Percentiles rank a stretch among this genome's conserved stretches.
phyloP scores from a whole-genome alignment of 1,140 invertebrate genomes.

The Drosophila sproati region DNA sequence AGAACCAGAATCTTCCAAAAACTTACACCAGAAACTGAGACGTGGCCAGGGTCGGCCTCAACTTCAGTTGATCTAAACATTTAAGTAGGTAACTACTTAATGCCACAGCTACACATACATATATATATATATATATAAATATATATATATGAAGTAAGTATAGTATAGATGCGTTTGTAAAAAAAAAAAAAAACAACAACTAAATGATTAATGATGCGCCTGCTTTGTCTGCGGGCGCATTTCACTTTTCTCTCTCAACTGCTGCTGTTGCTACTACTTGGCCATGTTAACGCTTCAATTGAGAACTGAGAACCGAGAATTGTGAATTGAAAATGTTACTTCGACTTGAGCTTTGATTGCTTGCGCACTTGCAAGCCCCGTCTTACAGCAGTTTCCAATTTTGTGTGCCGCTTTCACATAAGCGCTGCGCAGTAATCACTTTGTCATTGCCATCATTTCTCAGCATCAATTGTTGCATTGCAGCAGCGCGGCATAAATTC shows the following conservation, averaged over 20 bases:
- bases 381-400: constrained; percentile 16
- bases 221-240: constrained; percentile 53
- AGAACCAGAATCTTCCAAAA: constrained; percentile 14
- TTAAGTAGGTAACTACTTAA: constrained; percentile 58
- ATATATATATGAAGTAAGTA: constrained; percentile 26
- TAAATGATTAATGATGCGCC: constrained; percentile 77
- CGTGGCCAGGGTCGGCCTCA: constrained; percentile 11
- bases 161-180: constrained; percentile 55
- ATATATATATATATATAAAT: background rate
- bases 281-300: constrained; percentile 34
- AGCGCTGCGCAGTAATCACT: constrained; percentile 67
- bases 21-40: constrained; percentile 4
- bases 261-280: constrained; percentile 7
- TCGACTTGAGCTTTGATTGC: constrained; percentile 76
- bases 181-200: constrained; percentile 58
- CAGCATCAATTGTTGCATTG: constrained; percentile 75
- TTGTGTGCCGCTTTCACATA: constrained; percentile 55
- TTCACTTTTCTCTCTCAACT: constrained; percentile 59
- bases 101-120: background rate
- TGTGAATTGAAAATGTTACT: constrained; percentile 63
- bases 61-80: constrained; percentile 43
- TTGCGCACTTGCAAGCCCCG: constrained; percentile 13
- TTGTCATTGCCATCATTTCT: constrained; percentile 82
- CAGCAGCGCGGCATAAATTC: constrained; percentile 67
- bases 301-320: constrained; percentile 33